Evolutionary conservation across 2,888 invertebrate genomes (phyloP), one percentile per base, ranked within the genome.

Genomic region (Ochropleura plecta): DNA sequence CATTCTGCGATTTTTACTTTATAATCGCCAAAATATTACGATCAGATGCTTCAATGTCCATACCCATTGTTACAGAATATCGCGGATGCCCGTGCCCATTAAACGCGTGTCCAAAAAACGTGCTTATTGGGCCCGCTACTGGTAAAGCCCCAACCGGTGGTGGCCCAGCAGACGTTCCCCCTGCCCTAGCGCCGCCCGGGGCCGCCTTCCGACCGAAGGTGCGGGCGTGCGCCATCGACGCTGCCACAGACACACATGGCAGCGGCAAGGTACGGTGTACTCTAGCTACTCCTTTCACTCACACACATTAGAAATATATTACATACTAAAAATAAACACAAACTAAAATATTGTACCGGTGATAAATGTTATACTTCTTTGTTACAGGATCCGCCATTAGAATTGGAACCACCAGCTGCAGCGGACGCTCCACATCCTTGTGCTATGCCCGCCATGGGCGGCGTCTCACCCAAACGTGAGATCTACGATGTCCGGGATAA

Each of bases 101-200:
- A 97, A 98, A 98, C 97, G 98, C 98, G 97, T 98, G 98, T 98
- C 98, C 98, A 98, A 98, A 98, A 99, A 99, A 99, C 98, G 98
- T 98, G 98, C 98, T 97, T 98, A 98, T 98, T 98, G 98, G 98
- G 98, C 98, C 98, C 98, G 98, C 98, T 98, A 98, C 98, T 98
- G 98, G 98, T 98, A 98, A 98, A 98, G 98, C 98, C 98, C 98
- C 98, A 97, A 96, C 97, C 96, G 96, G 97, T 96, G 97, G 97
- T 97, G 97, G 97, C 96, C 96, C 95, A 88, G 92, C 90, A 86
- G 95, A 95, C 93, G 91, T 93, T 65, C 91, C 93, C 86, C 91
- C 93, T 79, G 92, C 94, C 85, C 91, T 94, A 89, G 93, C 94
- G 92, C 94, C 94, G 93, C 95, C 96, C 94, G 96, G 96, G 95